phyloP scores from a whole-genome alignment of 2,113 vertebrate genomes.

The Microcebus jonahi region DNA sequence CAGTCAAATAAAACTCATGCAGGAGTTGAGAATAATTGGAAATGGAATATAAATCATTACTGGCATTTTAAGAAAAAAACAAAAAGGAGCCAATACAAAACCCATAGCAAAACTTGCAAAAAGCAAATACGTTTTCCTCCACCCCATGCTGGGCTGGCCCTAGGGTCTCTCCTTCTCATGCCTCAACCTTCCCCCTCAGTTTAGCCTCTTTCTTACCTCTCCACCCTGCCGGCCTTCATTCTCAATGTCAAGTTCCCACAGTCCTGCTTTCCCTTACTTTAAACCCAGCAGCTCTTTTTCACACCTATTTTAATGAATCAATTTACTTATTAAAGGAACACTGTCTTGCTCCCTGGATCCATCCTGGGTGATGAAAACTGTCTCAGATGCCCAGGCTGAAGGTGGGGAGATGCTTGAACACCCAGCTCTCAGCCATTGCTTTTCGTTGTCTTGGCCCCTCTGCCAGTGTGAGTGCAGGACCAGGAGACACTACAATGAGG shows the following conservation, averaged over 20 bases:
- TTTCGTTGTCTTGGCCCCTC: background rate
- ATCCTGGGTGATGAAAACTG: background rate
- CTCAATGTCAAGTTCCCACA: background rate
- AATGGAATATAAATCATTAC: background rate
- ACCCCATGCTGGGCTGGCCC: background rate
- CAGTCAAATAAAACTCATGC: background rate
- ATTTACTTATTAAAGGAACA: background rate
- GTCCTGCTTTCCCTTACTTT: background rate
- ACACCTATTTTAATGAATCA: background rate
- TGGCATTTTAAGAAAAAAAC: background rate
- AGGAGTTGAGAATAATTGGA: background rate
- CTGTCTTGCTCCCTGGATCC: background rate
- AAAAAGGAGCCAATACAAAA: background rate
- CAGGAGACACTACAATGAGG: background rate
- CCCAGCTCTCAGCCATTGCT: background rate
- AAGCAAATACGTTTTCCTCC: too few species aligned
- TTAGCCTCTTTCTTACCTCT: background rate
- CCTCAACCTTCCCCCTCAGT: background rate
- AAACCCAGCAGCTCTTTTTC: background rate
- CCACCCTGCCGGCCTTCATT: background rate
- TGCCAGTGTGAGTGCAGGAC: too few species aligned
- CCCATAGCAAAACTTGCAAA: background rate
- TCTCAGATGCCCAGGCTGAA: background rate
- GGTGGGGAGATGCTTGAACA: background rate
- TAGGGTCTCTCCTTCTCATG: background rate